Evolutionary conservation across 2,888 invertebrate species (phyloP), one percentile per base, ranked within the genome.

Genomic region (Caenorhabditis sulstoni): DNA sequence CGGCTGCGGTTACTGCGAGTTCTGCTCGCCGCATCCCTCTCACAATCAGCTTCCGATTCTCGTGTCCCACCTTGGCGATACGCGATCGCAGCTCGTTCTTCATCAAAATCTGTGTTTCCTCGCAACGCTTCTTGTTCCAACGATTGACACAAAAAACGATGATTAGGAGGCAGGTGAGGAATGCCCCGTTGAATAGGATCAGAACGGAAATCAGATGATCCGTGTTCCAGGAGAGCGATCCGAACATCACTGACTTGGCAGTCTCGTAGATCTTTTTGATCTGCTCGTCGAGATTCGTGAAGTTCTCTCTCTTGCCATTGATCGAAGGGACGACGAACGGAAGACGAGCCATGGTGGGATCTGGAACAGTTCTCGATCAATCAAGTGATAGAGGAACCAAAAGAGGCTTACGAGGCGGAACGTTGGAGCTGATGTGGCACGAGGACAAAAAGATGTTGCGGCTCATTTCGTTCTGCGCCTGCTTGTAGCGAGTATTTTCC

Each of bases 121-220:
- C 77, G 18, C 70, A 71, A 23, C 53, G 52, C 35, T 59, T 52
- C 53, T 64, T 67, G 41, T 73, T 73, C 41, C 73, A 23, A 50
- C 79, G 73, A 52, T 74, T 50, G 12, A 65, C 65, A 16, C 59
- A 70, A 37, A 79, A 70, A 3, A 75, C 58, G 3, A 55, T 53
- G 20, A 70, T 55, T 22, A 79, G 74, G 8, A 75, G 45, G n/a
- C 64, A 45, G 7, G 74, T 20, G 12, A 79, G 41, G 0, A 62
- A 45, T 3, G 61, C 1, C 8, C 61, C 23, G 22, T 79, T 79
- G 57, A 66, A 73, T 2, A 45, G 23, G 18, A 79, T 79, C 11
- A 79, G 53, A 9, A 67, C 67, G n/a, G 67, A 62, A 20, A 79
- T 79, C n/a, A 79, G 35, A 53, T 79, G 79, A 49, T 79, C 79